Evolutionary conservation across 2,888 invertebrate species (phyloP).

Genomic region (Oscheius myriophilus): DNA sequence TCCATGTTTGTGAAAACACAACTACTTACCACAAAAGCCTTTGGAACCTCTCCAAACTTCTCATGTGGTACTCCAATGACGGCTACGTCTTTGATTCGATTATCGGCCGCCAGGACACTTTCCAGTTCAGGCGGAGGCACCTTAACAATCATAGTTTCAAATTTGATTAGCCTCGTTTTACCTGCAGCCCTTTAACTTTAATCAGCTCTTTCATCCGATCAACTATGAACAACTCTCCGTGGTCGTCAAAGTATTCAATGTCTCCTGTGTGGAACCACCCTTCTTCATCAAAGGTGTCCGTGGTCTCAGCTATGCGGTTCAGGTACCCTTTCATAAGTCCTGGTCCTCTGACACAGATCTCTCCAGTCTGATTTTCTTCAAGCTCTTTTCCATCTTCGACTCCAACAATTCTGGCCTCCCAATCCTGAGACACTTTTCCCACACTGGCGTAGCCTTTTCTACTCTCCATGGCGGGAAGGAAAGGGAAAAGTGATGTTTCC

Average conservation of each 20-base stretch:
- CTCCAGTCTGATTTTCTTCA: constrained; percentile 33
- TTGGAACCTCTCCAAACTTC: constrained; percentile 43
- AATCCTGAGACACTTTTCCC: constrained; percentile 12
- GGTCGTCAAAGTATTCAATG: constrained; percentile 46
- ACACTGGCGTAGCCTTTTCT: constrained; percentile 8
- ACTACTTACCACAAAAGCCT: constrained; percentile 49
- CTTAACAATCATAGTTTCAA: constrained; percentile 20
- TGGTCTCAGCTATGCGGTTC: constrained; percentile 29
- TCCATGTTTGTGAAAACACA: too few species aligned
- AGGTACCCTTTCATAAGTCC: constrained; percentile 51
- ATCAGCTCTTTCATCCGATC: constrained; percentile 67
- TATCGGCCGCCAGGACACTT: constrained; percentile 80
- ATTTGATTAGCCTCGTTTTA: constrained; percentile 11
- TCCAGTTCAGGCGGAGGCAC: constrained; percentile 90
- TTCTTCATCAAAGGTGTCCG: constrained; percentile 24
- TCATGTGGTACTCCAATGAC: constrained; percentile 77
- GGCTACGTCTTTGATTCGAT: constrained; percentile 81
- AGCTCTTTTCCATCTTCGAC: constrained; percentile 25
- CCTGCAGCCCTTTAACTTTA: constrained; percentile 66
- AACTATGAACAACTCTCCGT: constrained; percentile 60
- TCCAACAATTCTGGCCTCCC: constrained; percentile 18
- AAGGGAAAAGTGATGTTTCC: constrained; percentile 31
- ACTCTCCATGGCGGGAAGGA: constrained; percentile 22
- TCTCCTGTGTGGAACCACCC: constrained; percentile 62
- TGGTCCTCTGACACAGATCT: constrained; percentile 49